These are phyloP conservation scores for Sinocyclocheilus anshuiensis DNA, from an alignment of 2,113 vertebrate genomes.

Conservation along the genomic window DNA sequence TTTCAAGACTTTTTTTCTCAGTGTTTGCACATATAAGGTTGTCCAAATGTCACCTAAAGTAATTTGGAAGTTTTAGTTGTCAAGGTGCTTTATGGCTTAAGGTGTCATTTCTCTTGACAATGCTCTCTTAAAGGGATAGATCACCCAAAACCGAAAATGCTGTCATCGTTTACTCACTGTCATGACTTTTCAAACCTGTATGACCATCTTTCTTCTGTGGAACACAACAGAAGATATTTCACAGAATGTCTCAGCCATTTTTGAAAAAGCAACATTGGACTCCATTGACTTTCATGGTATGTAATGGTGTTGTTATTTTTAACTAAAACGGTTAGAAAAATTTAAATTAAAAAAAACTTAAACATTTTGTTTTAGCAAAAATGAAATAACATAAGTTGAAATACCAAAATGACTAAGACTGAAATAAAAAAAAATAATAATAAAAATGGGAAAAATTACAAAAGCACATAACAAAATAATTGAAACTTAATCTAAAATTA, in stretches of 20 bases:
- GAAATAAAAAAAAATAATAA: neutral
- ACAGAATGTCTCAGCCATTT: neutral
- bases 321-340: neutral
- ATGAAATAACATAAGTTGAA: neutral
- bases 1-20: constrained; percentile 26
- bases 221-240: neutral
- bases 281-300: neutral
- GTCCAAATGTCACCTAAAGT: constrained; percentile 56
- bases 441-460: neutral
- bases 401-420: neutral
- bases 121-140: constrained; percentile 22
- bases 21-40: constrained; percentile 55
- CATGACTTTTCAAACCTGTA: neutral
- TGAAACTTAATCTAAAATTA: neutral
- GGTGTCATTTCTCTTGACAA: constrained; percentile 6
- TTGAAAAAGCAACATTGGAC: neutral
- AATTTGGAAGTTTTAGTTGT: constrained; percentile 49
- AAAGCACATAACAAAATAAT: neutral
- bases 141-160: neutral
- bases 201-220: neutral
- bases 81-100: constrained; percentile 35
- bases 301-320: neutral
- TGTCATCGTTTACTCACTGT: neutral
- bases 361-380: no score
- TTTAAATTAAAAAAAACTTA: no score